Base-by-base conservation (phyloP, 2,888 invertebrate species). In the Eremobia ochroleuca region DNA sequence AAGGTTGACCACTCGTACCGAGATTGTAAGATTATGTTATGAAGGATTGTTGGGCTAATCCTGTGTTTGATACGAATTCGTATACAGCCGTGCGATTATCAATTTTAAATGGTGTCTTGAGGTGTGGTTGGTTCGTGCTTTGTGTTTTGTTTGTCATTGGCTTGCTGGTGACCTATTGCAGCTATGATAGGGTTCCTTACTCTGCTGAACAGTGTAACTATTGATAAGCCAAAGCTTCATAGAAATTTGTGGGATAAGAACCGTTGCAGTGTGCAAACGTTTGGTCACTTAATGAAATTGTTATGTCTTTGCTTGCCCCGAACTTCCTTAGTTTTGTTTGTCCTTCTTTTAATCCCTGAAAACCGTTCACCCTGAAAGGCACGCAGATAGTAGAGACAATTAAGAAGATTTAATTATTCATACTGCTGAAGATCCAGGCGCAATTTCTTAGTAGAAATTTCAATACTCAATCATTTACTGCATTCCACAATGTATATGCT, bases 1-100 rank as follows among this genome's bases (percentile, higher is more conserved):
- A 91, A 90, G 91, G 90, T 81, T 90, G 91, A 91, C 92, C 91
- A 88, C 88, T 90, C 81, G 85, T 77, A 68, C 58, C 28, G 68
- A 82, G 89, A 83, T 87, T 59, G 13, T 77, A 37, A 77, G 87
- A 83, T 89, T 58, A 66, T 61, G 58, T 74, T 77, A 21, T 83
- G 87, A 87, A 87, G 77, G 77, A 77, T 79, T 83, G 76, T 81
- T 67, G 64, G 55, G 4, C 8, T 70, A 73, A 70, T 73, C 49
- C 66, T 46, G 59, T 78, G 59, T 2, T 71, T 67, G 79, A 71
- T 78, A 83, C 28, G 66, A 28, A 70, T 81, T 67, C 55, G 62
- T 64, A n/a, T 71, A 55, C n/a, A 28, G 46, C 40, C 83, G n/a
- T 71, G 79, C 65, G 59, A 83, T 80, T 77, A 77, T 18, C 58